phyloP scores from a whole-genome alignment of 2,113 vertebrate species.

The Crocuta crocuta region DNA sequence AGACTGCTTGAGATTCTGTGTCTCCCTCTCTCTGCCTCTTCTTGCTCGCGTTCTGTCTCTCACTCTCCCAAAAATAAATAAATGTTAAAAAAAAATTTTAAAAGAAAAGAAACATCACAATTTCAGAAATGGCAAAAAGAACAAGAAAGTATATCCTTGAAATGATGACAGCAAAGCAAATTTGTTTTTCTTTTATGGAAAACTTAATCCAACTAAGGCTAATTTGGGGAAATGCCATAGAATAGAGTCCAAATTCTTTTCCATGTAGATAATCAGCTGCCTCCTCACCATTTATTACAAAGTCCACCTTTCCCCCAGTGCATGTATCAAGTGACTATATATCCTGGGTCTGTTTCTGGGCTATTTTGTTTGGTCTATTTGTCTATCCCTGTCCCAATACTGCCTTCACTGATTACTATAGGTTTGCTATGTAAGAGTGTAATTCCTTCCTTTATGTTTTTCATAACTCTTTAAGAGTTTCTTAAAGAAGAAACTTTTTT shows the following conservation, averaged over 20 bases:
- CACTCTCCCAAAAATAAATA: too few species aligned
- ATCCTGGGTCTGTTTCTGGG: neutral
- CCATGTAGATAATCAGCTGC: neutral
- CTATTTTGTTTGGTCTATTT: neutral
- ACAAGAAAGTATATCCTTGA: neutral
- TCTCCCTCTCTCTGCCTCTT: too few species aligned
- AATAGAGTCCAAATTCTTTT: neutral
- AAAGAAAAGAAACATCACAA: neutral
- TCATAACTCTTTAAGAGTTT: neutral
- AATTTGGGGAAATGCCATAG: neutral
- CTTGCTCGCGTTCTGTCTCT: too few species aligned
- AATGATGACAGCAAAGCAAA: neutral
- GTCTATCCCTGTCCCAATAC: neutral
- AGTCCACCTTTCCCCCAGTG: neutral
- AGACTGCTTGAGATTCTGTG: too few species aligned
- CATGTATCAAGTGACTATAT: neutral
- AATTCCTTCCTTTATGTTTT: neutral
- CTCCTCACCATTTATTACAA: neutral
- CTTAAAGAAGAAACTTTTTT: neutral
- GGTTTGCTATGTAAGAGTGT: neutral
- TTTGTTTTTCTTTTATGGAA: conserved; percentile 1
- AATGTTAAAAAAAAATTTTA: too few species aligned
- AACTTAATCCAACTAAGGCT: neutral
- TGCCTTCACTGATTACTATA: neutral
- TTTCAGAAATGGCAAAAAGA: conserved; percentile 18